A percentile compares a stretch with the other conserved stretches of the same genome.
Conservation (phyloP, 2,797 vertebrate species). For the Gorsachius magnificus region DNA sequence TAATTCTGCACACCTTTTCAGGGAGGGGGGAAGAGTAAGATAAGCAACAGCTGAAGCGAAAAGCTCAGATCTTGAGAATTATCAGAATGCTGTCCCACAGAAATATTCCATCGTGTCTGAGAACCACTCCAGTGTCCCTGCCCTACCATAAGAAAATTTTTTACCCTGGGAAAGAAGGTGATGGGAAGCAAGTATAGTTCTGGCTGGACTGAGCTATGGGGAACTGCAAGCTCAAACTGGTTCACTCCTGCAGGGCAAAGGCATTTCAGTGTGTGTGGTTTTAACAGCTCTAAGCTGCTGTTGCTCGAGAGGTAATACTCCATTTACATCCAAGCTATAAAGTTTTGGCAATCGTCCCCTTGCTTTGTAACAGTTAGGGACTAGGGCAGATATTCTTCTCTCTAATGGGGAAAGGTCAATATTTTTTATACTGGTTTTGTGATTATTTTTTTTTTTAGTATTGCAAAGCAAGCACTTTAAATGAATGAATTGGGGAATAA, state of each 20-base stretch:
- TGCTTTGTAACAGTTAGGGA: background rate
- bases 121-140: background rate
- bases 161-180: background rate
- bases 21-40: fast-evolving
- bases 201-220: background rate
- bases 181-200: background rate
- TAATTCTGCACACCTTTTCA: background rate
- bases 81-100: background rate
- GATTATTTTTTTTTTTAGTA: background rate
- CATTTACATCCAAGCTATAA: conserved; percentile 3
- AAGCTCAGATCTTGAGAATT: background rate
- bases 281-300: background rate
- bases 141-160: background rate
- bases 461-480: conserved; percentile 31
- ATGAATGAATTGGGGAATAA: conserved; percentile 1
- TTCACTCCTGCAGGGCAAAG: background rate
- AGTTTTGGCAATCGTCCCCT: background rate
- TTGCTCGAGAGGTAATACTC: background rate
- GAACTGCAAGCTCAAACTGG: background rate
- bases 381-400: background rate
- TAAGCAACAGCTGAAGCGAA: background rate
- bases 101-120: background rate
- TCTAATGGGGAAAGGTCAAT: conserved; percentile 1
- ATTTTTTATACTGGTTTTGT: conserved; percentile 24
- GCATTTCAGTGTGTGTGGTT: background rate